Evolutionary conservation across 1,140 invertebrate species (phyloP).

Genomic region (Prorops nasuta): DNA sequence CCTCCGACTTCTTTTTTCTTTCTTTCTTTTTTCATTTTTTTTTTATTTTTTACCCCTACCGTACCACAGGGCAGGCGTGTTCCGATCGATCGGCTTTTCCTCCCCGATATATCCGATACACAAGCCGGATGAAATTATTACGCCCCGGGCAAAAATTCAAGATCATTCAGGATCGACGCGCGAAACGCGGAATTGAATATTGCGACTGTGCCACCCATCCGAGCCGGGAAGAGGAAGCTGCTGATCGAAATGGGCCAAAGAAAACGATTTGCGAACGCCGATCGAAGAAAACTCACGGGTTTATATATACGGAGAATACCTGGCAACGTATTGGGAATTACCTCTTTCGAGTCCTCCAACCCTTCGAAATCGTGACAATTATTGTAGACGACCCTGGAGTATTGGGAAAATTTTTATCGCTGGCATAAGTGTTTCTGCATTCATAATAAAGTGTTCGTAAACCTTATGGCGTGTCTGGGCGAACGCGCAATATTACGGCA

Average conservation of each 20-base stretch:
- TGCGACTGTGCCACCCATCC: neutral
- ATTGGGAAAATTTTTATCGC: too few relatives aligned
- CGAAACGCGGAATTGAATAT: neutral
- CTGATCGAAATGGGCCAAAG: neutral
- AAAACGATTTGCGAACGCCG: neutral
- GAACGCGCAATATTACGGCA: too few relatives aligned
- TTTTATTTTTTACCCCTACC: neutral
- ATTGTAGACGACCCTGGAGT: too few relatives aligned
- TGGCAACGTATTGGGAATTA: neutral
- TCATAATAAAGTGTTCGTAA: too few relatives aligned
- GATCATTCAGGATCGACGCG: too few relatives aligned
- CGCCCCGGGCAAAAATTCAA: neutral
- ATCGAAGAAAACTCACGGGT: too few relatives aligned
- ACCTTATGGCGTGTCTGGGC: too few relatives aligned
- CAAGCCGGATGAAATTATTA: neutral
- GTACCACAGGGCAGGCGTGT: neutral
- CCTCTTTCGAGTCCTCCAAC: too few relatives aligned
- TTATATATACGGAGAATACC: neutral
- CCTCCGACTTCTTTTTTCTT: constrained; percentile 2
- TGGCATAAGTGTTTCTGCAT: too few relatives aligned
- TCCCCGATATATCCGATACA: neutral
- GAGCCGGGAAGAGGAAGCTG: neutral
- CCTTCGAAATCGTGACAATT: too few relatives aligned
- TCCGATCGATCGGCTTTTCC: neutral
- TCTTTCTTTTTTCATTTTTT: neutral